Percentiles rank a stretch among this genome's conserved stretches.
Evolutionary conservation across 2,113 vertebrate species (phyloP).

Genomic region (Caranx melampygus): DNA sequence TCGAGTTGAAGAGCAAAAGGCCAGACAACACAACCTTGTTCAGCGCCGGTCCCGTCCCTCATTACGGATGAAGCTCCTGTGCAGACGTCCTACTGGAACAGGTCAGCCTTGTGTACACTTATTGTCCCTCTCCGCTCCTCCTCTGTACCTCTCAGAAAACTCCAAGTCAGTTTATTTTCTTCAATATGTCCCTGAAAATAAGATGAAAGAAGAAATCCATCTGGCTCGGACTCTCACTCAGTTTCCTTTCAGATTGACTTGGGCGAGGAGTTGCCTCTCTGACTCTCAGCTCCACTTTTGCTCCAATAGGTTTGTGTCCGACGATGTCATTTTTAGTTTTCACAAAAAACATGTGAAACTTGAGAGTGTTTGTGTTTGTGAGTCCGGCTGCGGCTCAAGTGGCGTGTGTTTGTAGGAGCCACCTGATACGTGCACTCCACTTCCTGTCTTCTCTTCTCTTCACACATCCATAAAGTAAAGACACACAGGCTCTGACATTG

Average conservation of each 20-base stretch:
- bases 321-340: background rate
- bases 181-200: background rate
- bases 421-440: conserved; percentile 14
- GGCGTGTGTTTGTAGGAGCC: background rate
- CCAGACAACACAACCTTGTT: background rate
- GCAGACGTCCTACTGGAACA: background rate
- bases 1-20: background rate
- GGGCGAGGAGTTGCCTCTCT: background rate
- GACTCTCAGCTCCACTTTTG: conserved; percentile 6
- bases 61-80: background rate
- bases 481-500: too few relatives aligned
- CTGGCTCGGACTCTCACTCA: background rate
- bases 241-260: too few relatives aligned
- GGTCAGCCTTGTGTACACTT: background rate
- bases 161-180: background rate
- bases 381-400: background rate
- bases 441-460: background rate
- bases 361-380: background rate
- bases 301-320: background rate
- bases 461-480: too few relatives aligned
- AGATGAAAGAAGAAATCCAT: conserved; percentile 6
- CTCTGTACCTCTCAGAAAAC: background rate
- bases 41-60: background rate
- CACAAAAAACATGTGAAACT: background rate
- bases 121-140: background rate